Conservation (phyloP, 1,140 invertebrate genomes). For the Branchinecta lindahli region DNA sequence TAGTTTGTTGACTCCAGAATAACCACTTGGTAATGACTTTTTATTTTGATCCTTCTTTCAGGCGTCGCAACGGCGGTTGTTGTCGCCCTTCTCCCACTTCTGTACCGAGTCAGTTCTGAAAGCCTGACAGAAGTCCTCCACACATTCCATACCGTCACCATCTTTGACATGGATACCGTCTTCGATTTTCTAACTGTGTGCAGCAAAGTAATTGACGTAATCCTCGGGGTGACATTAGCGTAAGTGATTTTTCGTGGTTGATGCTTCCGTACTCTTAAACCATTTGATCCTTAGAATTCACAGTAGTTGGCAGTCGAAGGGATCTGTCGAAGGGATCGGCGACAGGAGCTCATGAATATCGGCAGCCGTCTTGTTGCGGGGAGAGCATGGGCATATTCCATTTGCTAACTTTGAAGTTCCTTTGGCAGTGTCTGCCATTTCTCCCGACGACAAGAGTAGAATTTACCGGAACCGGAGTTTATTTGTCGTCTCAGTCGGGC, state of each 20-base stretch:
- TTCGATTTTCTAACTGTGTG: not conserved
- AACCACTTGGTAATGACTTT: no score
- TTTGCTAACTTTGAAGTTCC: no score
- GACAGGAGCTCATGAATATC: no score
- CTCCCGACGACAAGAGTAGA: no score
- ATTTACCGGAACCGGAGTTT: no score
- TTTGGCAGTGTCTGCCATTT: no score
- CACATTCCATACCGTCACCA: not conserved
- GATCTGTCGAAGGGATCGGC: no score
- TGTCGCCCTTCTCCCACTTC: slow-evolving; percentile 26
- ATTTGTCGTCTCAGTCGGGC: no score
- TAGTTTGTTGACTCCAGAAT: no score
- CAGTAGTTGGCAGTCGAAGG: no score
- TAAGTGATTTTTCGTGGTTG: slow-evolving; percentile 18
- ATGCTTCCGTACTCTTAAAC: not conserved
- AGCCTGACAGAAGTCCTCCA: not conserved
- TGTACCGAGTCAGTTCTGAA: slow-evolving; percentile 23
- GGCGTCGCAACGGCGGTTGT: slow-evolving; percentile 28
- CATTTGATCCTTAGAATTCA: slow-evolving; percentile 13
- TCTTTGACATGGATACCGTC: not conserved
- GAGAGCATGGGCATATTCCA: no score
- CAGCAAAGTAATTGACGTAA: slow-evolving; percentile 13
- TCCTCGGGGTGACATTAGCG: slow-evolving; percentile 18
- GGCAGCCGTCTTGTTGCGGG: no score
- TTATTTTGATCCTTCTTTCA: slow-evolving; percentile 15